Evolutionary conservation across 2,888 invertebrate genomes (phyloP), one percentile per base, ranked within the genome.

Genomic region (Melanostoma mellinum): DNA sequence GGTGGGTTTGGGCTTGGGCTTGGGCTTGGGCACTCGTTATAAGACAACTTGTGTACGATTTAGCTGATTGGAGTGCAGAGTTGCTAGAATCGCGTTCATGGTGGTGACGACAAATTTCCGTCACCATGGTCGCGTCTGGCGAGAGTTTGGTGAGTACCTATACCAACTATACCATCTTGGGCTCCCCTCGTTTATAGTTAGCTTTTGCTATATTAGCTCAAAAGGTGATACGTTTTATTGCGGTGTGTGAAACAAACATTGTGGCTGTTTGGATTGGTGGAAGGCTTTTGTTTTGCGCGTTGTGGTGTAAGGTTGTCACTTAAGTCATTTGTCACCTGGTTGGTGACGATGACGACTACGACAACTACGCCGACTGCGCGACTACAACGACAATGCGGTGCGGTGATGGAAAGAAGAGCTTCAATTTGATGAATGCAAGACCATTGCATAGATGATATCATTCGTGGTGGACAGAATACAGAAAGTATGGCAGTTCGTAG

Each of bases 41-140:
- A 69, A 44, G 63, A 63, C 61, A 60, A 73, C 60, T 73, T 73
- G 71, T 48, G 77, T 84, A 30, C 77, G 63, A 82, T 82, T 78
- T 48, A 82, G 56, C 73, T 69, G 78, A 82, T 82, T 78, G 78
- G 61, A 82, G 73, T 78, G 56, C 63, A 69, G 82, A 82, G 74
- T 78, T 78, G 63, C 82, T 78, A 32, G 84, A 84, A 79, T 84
- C 71, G 84, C 74, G 30, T 67, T 68, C 77, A 65, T 71, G 65
- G 53, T 53, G 74, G 79, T 84, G 79, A 84, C 79, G 79, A 84
- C 84, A 84, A 84, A 84, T 84, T 79, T 84, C 84, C 84, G 67
- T 84, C 84, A 79, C 46, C 75, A 63, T 42, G 58, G 78, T 78
- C 75, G 52, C 67, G 84, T 84, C 82, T 82, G 79, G 84, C 71